phyloP scores from a whole-genome alignment of 1,140 invertebrate species.

The Lasioglossum baleicum region DNA sequence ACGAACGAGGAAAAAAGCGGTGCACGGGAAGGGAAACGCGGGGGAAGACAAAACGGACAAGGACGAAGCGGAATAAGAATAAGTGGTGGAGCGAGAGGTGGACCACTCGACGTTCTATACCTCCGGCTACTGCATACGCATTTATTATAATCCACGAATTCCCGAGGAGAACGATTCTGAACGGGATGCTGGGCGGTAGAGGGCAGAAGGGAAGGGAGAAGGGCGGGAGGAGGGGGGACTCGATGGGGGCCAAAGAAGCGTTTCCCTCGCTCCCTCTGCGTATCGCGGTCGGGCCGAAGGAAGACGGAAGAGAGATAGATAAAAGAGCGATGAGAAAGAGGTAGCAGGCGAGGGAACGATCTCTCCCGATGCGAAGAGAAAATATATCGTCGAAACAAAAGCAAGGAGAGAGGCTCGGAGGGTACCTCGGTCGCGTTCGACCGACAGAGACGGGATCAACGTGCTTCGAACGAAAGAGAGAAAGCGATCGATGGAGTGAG shows the following conservation, averaged over 20 bases:
- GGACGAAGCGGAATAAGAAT: constrained; percentile 45
- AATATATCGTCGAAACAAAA: constrained; percentile 74
- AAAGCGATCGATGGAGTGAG: constrained; percentile 4
- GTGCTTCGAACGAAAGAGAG: constrained; percentile 3
- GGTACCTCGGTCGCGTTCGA: constrained; percentile 45
- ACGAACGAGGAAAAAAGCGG: constrained; percentile 33
- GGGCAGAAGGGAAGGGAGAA: background rate
- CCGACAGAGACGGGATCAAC: constrained; percentile 22
- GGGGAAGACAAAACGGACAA: constrained; percentile 48
- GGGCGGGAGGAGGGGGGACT: background rate
- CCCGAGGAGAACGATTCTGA: constrained; percentile 63
- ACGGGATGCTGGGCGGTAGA: background rate
- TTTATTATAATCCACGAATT: constrained; percentile 73
- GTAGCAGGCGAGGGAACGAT: constrained; percentile 38
- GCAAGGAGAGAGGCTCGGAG: constrained; percentile 49
- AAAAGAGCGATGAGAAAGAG: constrained; percentile 36
- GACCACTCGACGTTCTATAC: constrained; percentile 56
- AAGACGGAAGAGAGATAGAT: constrained; percentile 27
- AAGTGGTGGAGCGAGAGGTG: constrained; percentile 27
- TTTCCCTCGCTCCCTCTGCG: constrained; percentile 24
- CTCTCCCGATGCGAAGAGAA: constrained; percentile 64
- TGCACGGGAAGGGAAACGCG: constrained; percentile 12
- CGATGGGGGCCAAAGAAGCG: constrained; percentile 1
- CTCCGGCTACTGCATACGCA: constrained; percentile 72
- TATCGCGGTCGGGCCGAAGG: constrained; percentile 17